Conservation (phyloP, 1,140 invertebrate genomes). For the Brachionus rubens region DNA sequence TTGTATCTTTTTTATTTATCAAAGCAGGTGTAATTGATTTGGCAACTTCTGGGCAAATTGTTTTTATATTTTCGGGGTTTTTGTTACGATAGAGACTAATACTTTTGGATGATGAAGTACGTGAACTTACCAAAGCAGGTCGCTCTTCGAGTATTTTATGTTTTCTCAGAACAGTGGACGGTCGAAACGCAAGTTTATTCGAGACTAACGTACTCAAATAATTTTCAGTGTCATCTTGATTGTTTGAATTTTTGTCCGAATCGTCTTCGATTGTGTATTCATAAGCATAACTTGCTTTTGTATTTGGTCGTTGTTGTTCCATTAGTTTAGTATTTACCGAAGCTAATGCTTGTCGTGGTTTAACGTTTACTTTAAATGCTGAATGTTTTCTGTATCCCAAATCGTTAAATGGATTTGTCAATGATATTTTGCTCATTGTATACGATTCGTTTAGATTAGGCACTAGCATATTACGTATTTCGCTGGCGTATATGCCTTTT, state of each 20-base stretch:
- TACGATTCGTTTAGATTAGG: not conserved
- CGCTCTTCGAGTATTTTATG: not conserved
- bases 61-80: too few relatives aligned
- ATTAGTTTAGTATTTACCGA: conserved; percentile 14
- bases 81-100: conserved; percentile 17
- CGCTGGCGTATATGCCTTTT: conserved; percentile 31
- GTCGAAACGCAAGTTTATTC: conserved; percentile 8
- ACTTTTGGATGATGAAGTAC: not conserved
- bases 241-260: conserved; percentile 25
- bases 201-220: not conserved
- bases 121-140: not conserved
- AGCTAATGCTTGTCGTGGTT: not conserved
- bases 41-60: not conserved
- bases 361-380: conserved; percentile 4
- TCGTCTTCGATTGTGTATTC: conserved; percentile 3
- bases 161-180: not conserved
- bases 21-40: not conserved
- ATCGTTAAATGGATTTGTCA: not conserved
- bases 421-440: not conserved
- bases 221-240: conserved; percentile 5
- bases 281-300: conserved; percentile 9
- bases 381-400: conserved; percentile 20
- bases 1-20: conserved; percentile 1
- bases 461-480: conserved; percentile 20
- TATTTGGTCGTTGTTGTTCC: conserved; percentile 22